Evolutionary conservation across 64 coral and sea anemone species (phyloP).

Genomic region (Porites lutea): DNA sequence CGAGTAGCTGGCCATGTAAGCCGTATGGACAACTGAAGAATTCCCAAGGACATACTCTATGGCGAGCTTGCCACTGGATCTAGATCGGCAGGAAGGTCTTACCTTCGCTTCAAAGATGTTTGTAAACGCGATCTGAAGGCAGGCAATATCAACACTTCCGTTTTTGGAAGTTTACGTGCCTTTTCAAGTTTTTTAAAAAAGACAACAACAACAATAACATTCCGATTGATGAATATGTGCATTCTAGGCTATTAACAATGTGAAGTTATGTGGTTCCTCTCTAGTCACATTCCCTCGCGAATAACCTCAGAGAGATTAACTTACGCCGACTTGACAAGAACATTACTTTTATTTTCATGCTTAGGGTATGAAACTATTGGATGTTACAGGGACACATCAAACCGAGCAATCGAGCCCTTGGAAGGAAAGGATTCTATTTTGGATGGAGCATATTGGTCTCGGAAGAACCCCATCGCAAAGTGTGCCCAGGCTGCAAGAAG

Average conservation of each 20-base stretch:
- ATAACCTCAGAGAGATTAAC: too few relatives aligned
- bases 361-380: neutral
- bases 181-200: too few relatives aligned
- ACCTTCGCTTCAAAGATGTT: neutral
- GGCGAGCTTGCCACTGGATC: too few relatives aligned
- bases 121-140: neutral
- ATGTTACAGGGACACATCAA: conserved; percentile 8
- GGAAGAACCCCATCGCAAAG: neutral
- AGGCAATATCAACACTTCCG: neutral
- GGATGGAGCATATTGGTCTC: neutral
- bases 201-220: too few relatives aligned
- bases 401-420: conserved; percentile 11
- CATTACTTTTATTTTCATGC: too few relatives aligned
- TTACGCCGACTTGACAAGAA: too few relatives aligned
- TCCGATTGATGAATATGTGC: too few relatives aligned
- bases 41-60: neutral
- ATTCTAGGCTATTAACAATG: too few relatives aligned
- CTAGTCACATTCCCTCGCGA: too few relatives aligned
- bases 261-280: too few relatives aligned
- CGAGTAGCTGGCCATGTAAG: neutral
- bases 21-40: neutral
- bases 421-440: neutral
- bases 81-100: neutral
- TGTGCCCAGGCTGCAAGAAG: neutral
- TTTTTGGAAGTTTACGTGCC: too few relatives aligned